Conservation (phyloP, 2,888 invertebrate species). For the Imbricaverruca yamaguchii region DNA sequence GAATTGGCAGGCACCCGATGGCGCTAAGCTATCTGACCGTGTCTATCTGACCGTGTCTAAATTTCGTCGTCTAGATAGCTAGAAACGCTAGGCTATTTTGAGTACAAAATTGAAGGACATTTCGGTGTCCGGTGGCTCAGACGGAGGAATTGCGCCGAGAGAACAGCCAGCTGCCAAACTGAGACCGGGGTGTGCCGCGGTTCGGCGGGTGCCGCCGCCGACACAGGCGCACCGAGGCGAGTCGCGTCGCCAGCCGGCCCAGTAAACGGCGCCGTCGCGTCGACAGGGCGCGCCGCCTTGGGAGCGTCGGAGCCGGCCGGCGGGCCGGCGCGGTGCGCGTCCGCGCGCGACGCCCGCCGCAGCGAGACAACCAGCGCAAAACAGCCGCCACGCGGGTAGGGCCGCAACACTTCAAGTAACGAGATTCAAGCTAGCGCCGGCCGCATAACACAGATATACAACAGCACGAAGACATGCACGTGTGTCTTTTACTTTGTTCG, state of each 20-base stretch:
- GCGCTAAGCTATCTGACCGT: slow-evolving; percentile 1
- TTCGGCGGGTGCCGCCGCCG: too few species aligned
- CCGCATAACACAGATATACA: slow-evolving; percentile 16
- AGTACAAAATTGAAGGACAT: slow-evolving; percentile 13
- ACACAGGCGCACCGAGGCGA: too few species aligned
- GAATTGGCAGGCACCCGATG: slow-evolving; percentile 4
- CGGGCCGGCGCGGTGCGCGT: too few species aligned
- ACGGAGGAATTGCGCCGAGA: background rate
- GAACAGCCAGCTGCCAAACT: too few species aligned
- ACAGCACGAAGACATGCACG: slow-evolving; percentile 6
- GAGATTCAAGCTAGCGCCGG: slow-evolving; percentile 15
- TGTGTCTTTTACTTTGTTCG: background rate
- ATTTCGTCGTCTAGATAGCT: background rate
- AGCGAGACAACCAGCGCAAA: background rate
- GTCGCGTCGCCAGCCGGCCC: too few species aligned
- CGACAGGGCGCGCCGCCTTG: too few species aligned
- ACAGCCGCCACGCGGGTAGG: background rate
- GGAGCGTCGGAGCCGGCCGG: too few species aligned
- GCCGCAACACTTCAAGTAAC: background rate
- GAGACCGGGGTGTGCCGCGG: too few species aligned
- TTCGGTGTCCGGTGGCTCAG: background rate
- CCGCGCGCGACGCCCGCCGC: too few species aligned
- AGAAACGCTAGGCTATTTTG: slow-evolving; percentile 1
- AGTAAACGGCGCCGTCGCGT: too few species aligned
- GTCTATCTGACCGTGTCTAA: background rate